Evolutionary conservation across 2,888 invertebrate genomes (phyloP), one percentile per base, ranked within the genome.

Genomic region (Petrophora chlorosata): DNA sequence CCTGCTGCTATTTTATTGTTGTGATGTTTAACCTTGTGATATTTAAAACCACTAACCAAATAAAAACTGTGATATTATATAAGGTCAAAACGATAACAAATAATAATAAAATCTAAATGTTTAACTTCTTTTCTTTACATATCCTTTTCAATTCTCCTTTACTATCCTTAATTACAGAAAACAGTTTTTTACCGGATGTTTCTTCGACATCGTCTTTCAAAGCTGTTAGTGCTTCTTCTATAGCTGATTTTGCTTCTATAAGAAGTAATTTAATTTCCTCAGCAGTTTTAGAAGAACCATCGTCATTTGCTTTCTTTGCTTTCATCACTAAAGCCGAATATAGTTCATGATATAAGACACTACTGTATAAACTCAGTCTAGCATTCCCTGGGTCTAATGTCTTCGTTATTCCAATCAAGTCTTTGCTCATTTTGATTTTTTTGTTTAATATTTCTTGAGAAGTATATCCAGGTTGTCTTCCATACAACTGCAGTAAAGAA

Each of bases 401-500:
- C 39, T 85, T 91, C 0, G 94, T 94, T 5, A 93, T 91, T 8
- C 82, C 79, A 52, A 94, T 83, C 4, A 95, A 81, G 46, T 94
- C 93, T 44, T 91, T 88, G 58, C 95, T 95, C 81, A 95, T 92
- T 54, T 91, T 90, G 1, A 93, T 83, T 78, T 97, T 95, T 58
- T 91, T 92, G 5, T 91, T 89, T 39, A 94, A 76, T 39, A 92
- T 87, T 35, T 93, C 92, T 39, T 92, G 91, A 2, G 92, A 91
- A 25, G 93, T 85, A 57, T 93, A 93, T 14, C 92, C 94, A 28
- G 90, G 83, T 53, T 94, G 94, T 56, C 94, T 92, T 4, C 96
- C 95, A 71, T 95, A 95, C 36, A 97, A 76, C 72, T 97, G 97
- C 39, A 97, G 90, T 17, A 97, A 82, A 0, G 96, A 95, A 79